Percentiles rank a stretch among this genome's conserved stretches.
phyloP scores from a whole-genome alignment of 1,140 invertebrate species.

The Philotrypesis tridentata region DNA sequence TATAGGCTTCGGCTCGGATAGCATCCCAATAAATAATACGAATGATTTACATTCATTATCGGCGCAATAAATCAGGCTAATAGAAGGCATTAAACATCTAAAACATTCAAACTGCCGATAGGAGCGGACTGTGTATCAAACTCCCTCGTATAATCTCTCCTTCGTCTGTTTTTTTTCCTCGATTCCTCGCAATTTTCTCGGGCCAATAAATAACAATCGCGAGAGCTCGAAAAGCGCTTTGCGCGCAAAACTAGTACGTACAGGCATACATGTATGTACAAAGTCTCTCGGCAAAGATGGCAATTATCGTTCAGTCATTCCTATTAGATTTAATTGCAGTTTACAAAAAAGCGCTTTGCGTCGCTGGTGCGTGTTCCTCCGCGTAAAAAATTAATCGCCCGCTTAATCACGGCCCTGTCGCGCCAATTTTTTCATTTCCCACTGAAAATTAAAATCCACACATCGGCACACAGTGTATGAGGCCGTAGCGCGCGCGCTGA shows the following conservation, averaged over 20 bases:
- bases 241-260: neutral
- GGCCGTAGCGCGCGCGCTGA: neutral
- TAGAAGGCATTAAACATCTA: conserved; percentile 6
- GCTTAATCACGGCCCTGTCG: neutral
- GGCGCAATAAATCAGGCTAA: neutral
- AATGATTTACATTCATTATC: conserved; percentile 27
- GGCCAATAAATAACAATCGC: neutral
- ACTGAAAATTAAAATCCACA: neutral
- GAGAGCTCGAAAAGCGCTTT: neutral
- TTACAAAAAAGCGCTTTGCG: neutral
- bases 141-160: neutral
- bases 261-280: neutral
- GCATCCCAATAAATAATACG: neutral
- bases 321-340: neutral
- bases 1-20: conserved; percentile 19
- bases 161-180: neutral
- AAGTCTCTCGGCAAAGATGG: neutral
- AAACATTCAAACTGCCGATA: neutral
- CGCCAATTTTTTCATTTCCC: neutral
- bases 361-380: neutral
- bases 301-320: neutral
- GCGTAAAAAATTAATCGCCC: neutral
- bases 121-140: neutral
- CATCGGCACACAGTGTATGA: neutral
- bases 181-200: neutral